These are phyloP conservation scores for Cichladusa arquata DNA, from an alignment of 2,113 vertebrate genomes.

Conservation along the genomic window DNA sequence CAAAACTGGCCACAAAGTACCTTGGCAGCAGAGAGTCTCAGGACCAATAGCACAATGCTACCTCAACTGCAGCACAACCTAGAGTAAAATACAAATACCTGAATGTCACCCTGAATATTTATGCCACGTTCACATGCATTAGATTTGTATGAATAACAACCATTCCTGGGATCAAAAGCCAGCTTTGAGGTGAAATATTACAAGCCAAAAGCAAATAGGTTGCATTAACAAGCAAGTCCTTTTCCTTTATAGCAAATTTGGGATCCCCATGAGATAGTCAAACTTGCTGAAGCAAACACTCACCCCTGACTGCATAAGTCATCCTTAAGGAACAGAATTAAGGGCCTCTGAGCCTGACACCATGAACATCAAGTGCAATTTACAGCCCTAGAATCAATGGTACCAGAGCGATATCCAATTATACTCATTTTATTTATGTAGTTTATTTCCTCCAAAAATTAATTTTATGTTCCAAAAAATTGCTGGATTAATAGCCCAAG, in stretches of 20 bases:
- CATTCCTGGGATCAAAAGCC: neutral
- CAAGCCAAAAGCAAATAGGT: neutral
- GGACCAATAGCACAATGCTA: neutral
- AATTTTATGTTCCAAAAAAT: constrained; percentile 14
- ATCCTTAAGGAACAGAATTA: constrained; percentile 42
- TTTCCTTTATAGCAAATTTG: neutral
- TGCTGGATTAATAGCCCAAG: neutral
- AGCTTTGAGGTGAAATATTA: neutral
- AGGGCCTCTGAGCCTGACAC: constrained; percentile 11
- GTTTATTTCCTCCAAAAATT: constrained; percentile 10
- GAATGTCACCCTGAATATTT: neutral
- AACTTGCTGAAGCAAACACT: neutral
- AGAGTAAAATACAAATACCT: neutral
- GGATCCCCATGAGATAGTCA: neutral
- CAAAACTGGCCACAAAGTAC: neutral
- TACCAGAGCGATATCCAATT: neutral
- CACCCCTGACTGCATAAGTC: neutral
- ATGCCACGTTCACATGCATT: neutral
- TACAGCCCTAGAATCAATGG: constrained; percentile 31
- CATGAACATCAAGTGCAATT: constrained; percentile 1
- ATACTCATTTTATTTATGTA: constrained; percentile 26
- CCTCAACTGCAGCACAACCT: neutral
- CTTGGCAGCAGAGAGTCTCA: neutral
- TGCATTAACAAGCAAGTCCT: neutral
- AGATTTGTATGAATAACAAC: neutral